Conservation (phyloP, 2,797 vertebrate genomes). For the Takifugu ocellatus region DNA sequence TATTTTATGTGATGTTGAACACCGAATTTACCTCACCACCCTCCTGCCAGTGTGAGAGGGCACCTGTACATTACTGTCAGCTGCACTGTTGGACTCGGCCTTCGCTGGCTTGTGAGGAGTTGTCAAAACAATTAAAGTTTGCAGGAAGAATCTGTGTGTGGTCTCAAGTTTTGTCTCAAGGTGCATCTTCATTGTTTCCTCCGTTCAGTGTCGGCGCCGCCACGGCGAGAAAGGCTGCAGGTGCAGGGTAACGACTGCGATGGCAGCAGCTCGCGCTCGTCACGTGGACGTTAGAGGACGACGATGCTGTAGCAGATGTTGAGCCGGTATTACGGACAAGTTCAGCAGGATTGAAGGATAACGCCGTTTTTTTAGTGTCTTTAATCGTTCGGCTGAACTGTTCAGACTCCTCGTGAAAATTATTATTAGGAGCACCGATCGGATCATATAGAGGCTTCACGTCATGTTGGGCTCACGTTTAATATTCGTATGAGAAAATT, state of each 20-base stretch:
- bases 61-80: slow-evolving; percentile 68
- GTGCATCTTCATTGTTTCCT: slow-evolving; percentile 11
- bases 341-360: slow-evolving; percentile 32
- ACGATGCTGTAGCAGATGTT: slow-evolving; percentile 22
- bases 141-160: slow-evolving; percentile 65
- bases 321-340: slow-evolving; percentile 10
- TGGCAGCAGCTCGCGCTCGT: neutral
- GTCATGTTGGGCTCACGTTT: too few species aligned
- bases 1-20: slow-evolving; percentile 64
- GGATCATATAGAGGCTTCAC: too few species aligned
- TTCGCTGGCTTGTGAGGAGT: slow-evolving; percentile 71
- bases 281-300: slow-evolving; percentile 11
- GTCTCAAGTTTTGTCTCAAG: slow-evolving; percentile 65
- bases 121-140: slow-evolving; percentile 76
- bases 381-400: slow-evolving; percentile 7
- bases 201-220: slow-evolving; percentile 9
- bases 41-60: slow-evolving; percentile 64
- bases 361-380: slow-evolving; percentile 25
- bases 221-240: slow-evolving; percentile 12
- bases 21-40: slow-evolving; percentile 70
- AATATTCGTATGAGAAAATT: too few species aligned
- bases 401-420: too few species aligned
- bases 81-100: slow-evolving; percentile 68
- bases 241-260: neutral
- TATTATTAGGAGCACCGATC: too few species aligned